These are phyloP conservation scores for Palythoa grandiflora DNA, from an alignment of 92 coral and sea anemone genomes.

Conservation along the genomic window DNA sequence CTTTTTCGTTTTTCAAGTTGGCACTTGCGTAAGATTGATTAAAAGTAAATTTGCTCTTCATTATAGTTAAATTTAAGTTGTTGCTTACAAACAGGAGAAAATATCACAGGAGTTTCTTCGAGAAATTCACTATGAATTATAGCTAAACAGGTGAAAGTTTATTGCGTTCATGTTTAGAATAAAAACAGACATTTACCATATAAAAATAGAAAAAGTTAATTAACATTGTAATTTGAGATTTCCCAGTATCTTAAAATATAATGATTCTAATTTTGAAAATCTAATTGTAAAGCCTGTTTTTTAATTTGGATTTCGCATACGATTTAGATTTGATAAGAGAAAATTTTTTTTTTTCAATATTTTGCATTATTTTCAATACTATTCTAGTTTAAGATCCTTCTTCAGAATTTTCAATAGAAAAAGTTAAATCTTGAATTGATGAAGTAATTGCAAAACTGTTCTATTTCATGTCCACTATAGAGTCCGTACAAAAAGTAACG, in stretches of 20 bases:
- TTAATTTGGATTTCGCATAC: no score
- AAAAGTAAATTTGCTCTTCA: neutral
- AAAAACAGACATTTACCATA: no score
- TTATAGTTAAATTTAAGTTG: neutral
- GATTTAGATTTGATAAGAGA: no score
- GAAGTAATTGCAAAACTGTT: neutral
- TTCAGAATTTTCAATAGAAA: neutral
- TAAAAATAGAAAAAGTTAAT: no score
- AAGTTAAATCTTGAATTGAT: neutral
- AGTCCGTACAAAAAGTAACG: neutral
- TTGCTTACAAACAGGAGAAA: neutral
- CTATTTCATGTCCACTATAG: neutral
- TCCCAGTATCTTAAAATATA: no score
- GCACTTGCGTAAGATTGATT: neutral
- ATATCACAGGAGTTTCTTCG: neutral
- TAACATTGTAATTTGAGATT: no score
- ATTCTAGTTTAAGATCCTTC: no score
- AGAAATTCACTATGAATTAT: neutral
- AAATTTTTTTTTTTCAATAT: no score
- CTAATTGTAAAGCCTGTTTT: no score
- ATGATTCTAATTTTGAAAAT: no score
- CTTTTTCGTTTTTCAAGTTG: neutral
- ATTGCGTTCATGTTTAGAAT: neutral
- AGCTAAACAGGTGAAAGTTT: neutral
- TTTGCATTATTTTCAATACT: no score